phyloP scores from a whole-genome alignment of 1,140 invertebrate genomes.

The Coboldia fuscipes region DNA sequence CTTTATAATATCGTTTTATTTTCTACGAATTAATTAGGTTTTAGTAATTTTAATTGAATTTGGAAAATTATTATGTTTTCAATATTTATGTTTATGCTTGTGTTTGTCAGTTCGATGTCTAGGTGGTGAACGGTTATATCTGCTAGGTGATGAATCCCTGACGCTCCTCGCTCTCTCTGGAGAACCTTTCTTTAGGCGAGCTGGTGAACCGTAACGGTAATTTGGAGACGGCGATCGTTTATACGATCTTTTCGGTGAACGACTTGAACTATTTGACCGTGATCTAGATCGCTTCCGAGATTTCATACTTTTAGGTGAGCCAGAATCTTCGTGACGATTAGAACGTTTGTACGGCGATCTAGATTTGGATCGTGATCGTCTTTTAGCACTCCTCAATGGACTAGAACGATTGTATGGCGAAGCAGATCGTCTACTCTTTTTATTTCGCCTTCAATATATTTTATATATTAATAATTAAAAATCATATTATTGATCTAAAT shows the following conservation, averaged over 20 bases:
- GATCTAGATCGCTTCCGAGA: conserved; percentile 13
- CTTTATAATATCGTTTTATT: too few relatives aligned
- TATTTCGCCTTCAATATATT: neutral
- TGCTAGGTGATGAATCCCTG: conserved; percentile 4
- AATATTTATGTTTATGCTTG: conserved; percentile 16
- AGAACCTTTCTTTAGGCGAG: neutral
- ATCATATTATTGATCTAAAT: neutral
- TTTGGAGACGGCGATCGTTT: conserved; percentile 6
- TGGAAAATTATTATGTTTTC: too few relatives aligned
- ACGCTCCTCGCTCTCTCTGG: conserved; percentile 1
- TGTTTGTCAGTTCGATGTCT: conserved; percentile 12
- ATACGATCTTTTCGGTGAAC: neutral
- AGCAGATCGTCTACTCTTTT: conserved; percentile 3
- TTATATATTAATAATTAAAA: neutral
- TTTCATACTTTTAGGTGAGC: conserved; percentile 8
- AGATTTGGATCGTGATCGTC: conserved; percentile 11
- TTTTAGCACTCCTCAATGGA: conserved; percentile 6
- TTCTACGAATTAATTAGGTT: too few relatives aligned
- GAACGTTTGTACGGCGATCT: conserved; percentile 8
- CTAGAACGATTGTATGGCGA: conserved; percentile 7
- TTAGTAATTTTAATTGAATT: too few relatives aligned
- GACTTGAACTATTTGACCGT: conserved; percentile 7
- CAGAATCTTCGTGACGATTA: conserved; percentile 6
- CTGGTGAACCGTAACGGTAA: neutral
- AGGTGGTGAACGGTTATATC: conserved; percentile 5